Base-by-base conservation (phyloP, 2,797 vertebrate species). In the Xiphophorus birchmanni region DNA sequence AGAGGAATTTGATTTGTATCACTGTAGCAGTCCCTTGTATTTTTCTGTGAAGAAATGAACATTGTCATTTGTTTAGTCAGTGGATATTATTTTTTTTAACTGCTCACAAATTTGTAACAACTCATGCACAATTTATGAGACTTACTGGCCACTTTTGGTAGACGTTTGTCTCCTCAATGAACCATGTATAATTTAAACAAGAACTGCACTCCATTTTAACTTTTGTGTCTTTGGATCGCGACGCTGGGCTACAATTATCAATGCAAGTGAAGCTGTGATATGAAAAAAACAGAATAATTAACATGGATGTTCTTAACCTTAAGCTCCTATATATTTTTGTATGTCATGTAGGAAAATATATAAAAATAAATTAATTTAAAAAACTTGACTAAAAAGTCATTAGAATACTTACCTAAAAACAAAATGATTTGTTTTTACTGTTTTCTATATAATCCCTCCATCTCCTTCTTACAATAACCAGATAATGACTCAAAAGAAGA, bases 181-280 rank as follows among this genome's bases (percentile, higher is more conserved):
- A 84, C 95, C 95, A 96, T 5, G 81, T 71, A 6, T 94, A 78
- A 3, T 45, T 2, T 47, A 54, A 73, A 87, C 95, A 96, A 1
- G 23, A 11, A 4, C 0, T 15, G 0, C 4, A 13, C 0, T 0
- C 0, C 48, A 95, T 50, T 65, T 82, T 17, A 11, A 96, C 77
- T 15, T 32, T 86, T 56, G 90, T 83, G 75, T 86, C 26, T 0
- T 5, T 71, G 2, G 32, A n/a, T 0, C 0, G 0, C 0, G 23
- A 40, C 15, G 69, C 8, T 13, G 83, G 84, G 13, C 85, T 5
- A 78, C 95, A 96, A 63, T 91, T 90, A 9, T 80, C 7, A 44
- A 0, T 65, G 32, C 95, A 96, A 1, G 44, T 91, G 48, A 92
- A 77, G 7, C 87, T 86, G 40, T 44, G 17, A 63, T 0, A 29